Conservation (phyloP, 2,113 vertebrate genomes). For the Oceanites oceanicus region DNA sequence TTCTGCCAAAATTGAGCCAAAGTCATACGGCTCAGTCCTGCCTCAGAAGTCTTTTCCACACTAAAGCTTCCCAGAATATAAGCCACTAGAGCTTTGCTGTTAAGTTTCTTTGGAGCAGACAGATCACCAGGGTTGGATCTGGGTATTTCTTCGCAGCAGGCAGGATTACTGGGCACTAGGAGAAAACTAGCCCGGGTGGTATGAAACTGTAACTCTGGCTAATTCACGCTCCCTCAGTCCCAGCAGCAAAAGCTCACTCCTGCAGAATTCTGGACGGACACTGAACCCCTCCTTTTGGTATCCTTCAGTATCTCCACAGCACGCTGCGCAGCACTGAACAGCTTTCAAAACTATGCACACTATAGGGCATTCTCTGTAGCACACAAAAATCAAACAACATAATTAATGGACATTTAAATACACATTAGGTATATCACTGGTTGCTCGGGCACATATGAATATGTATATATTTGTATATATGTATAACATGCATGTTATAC, state of each 20-base stretch:
- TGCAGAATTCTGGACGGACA: not conserved
- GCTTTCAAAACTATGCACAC: not conserved
- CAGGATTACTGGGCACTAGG: not conserved
- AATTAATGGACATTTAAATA: not conserved
- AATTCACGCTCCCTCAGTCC: not conserved
- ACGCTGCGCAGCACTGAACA: not conserved
- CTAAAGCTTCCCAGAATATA: not conserved
- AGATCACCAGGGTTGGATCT: not conserved
- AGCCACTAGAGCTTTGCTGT: not conserved
- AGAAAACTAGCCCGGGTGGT: not conserved
- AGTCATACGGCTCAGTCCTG: not conserved
- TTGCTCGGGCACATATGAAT: not conserved
- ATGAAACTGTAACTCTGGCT: not conserved
- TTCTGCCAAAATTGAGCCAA: not conserved
- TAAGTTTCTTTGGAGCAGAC: not conserved
- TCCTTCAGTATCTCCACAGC: not conserved
- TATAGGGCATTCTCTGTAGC: not conserved
- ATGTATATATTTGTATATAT: not conserved
- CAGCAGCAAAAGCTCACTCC: not conserved
- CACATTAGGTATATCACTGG: not conserved
- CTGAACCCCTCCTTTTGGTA: not conserved
- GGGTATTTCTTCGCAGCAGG: not conserved
- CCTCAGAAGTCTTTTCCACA: not conserved
- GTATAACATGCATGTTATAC: not conserved
- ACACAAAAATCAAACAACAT: not conserved